Conservation (phyloP, 2,113 vertebrate species). For the Microcebus lehilahytsara region DNA sequence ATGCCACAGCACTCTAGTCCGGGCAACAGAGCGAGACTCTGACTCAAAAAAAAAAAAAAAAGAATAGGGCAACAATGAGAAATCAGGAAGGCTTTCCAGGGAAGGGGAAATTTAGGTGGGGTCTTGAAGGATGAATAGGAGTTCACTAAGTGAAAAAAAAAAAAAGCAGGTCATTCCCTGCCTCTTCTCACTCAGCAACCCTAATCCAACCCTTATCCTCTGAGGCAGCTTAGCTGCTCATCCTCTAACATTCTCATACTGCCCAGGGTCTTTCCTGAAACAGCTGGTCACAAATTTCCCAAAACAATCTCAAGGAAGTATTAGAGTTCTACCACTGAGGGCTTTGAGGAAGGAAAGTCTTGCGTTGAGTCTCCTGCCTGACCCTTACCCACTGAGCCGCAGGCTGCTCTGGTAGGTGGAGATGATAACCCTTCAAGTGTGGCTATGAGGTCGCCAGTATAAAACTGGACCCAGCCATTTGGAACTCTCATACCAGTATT, state of each 20-base stretch:
- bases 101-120: neutral
- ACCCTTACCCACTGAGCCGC: neutral
- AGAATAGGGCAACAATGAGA: neutral
- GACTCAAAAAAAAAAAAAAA: too few species aligned
- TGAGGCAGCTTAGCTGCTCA: neutral
- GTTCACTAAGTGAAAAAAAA: neutral
- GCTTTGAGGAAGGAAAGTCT: neutral
- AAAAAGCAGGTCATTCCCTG: neutral
- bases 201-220: neutral
- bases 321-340: neutral
- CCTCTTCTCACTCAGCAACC: neutral
- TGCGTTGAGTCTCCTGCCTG: neutral
- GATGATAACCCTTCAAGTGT: neutral
- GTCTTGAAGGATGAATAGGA: slow-evolving; percentile 16
- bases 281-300: neutral
- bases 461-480: neutral
- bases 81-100: neutral
- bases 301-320: neutral
- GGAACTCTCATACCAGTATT: neutral
- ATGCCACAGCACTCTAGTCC: too few species aligned
- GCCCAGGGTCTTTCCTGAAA: neutral
- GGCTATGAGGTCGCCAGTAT: neutral
- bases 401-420: neutral
- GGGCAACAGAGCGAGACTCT: too few species aligned
- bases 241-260: neutral